A percentile compares a stretch with the other conserved stretches of the same genome.
Conservation (phyloP, 2,113 vertebrate species). For the Hyaena hyaena region DNA sequence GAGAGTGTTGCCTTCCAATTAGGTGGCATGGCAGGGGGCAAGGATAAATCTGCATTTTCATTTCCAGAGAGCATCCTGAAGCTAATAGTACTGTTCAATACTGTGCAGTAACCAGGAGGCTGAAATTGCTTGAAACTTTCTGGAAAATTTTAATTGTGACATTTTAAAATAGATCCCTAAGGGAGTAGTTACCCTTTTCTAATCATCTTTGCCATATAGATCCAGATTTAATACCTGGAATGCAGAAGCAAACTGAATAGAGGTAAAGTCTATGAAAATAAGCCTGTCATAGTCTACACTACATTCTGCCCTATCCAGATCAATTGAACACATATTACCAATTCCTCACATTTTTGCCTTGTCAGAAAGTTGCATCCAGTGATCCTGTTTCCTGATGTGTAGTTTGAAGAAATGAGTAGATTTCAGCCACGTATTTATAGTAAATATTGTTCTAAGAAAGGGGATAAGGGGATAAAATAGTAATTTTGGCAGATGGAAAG, state of each 20-base stretch:
- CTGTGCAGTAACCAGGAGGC: conserved; percentile 54
- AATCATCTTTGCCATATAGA: conserved; percentile 29
- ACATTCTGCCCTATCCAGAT: not conserved
- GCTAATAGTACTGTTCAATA: conserved; percentile 42
- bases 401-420: not conserved
- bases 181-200: conserved; percentile 53
- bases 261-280: not conserved
- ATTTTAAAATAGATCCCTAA: conserved; percentile 61
- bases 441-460: not conserved
- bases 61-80: conserved; percentile 71
- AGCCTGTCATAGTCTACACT: not conserved
- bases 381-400: not conserved
- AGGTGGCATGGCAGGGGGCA: conserved; percentile 26
- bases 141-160: conserved; percentile 72
- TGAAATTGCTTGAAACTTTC: conserved; percentile 75
- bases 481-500: not conserved
- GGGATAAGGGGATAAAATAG: not conserved
- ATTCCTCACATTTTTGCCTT: not conserved
- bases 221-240: conserved; percentile 9
- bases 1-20: conserved; percentile 76
- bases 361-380: not conserved
- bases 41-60: conserved; percentile 70
- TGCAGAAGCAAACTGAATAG: conserved; percentile 26
- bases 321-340: not conserved
- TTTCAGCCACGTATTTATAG: not conserved